These are phyloP conservation scores for Nephotettix cincticeps DNA, from an alignment of 1,140 invertebrate species.

Conservation along the genomic window DNA sequence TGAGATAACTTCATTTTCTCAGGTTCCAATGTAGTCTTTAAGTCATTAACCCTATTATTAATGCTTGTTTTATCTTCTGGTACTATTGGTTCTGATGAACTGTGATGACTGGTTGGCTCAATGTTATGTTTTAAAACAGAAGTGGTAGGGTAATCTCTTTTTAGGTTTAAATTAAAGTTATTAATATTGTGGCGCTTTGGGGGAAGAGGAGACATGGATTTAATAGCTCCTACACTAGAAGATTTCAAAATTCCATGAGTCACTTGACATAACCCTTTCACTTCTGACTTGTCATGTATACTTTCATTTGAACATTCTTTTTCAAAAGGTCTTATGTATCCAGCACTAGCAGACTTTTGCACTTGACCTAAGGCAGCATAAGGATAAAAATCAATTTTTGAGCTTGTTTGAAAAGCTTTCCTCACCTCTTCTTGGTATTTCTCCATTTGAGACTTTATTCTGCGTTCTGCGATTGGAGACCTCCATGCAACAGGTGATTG, in stretches of 20 bases:
- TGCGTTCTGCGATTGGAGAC: conserved; percentile 56
- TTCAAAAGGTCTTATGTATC: conserved; percentile 42
- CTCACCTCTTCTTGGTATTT: conserved; percentile 54
- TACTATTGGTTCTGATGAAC: too few relatives aligned
- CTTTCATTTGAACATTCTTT: conserved; percentile 21
- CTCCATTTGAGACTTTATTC: conserved; percentile 56
- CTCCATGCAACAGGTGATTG: conserved; percentile 58
- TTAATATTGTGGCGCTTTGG: conserved; percentile 10
- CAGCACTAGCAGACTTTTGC: conserved; percentile 59
- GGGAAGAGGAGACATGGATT: conserved; percentile 37
- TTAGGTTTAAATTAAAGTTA: neutral
- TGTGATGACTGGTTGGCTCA: neutral
- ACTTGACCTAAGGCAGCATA: conserved; percentile 46
- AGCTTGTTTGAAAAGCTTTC: conserved; percentile 6
- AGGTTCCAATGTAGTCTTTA: neutral
- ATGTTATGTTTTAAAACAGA: neutral
- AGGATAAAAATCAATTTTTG: conserved; percentile 23
- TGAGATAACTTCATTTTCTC: neutral
- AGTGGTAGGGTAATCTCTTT: neutral
- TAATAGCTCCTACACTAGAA: conserved; percentile 46
- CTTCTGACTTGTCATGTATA: conserved; percentile 29
- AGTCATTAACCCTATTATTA: too few relatives aligned
- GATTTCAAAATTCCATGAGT: conserved; percentile 42
- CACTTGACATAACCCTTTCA: conserved; percentile 19
- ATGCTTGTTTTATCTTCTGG: too few relatives aligned